Base-by-base conservation (phyloP, 2,113 vertebrate genomes). In the Trogon melanurus region DNA sequence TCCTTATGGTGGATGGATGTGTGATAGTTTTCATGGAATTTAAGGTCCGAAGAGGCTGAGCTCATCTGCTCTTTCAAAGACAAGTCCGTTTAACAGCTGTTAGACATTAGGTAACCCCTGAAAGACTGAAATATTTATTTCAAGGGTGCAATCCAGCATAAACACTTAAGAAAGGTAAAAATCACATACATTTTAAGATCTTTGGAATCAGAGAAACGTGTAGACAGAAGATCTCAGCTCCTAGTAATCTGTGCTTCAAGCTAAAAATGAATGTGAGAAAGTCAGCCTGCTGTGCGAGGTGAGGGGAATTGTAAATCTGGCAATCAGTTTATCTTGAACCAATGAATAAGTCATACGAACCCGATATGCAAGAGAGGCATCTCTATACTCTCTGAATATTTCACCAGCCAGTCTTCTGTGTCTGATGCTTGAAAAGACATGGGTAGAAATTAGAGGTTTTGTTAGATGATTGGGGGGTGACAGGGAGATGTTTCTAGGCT, bases 31-130 rank as follows among this genome's bases (percentile, higher is more conserved):
- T 85, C 5, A 4, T 53, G 66, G 45, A 82, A 34, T 75, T 75
- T 65, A 56, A 87, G 57, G 29, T 96, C 53, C 61, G 44, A 91
- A 54, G 41, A 80, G 27, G 27, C n/a, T 84, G 80, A 84, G n/a
- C 16, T 86, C 16, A 70, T 62, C 60, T 89, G 5, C 16, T 73
- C 12, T 79, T 81, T 29, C 3, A 47, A 81, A 93, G 27, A 34
- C 13, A 27, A 79, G 6, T 82, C 44, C 26, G 30, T 60, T 69
- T 38, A 79, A 75, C 57, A 88, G 58, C 62, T 75, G 51, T 75
- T 4, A 23, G 22, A 26, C 2, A 1, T 48, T 45, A 56, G 66
- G 29, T 57, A 88, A 44, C 26, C 21, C 32, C 11, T 9, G 19
- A 79, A 81, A 85, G 30, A 69, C 20, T 18, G 45, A 94, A 88